Base-by-base conservation (phyloP, 2,888 invertebrate species). In the Dryobota labecula region DNA sequence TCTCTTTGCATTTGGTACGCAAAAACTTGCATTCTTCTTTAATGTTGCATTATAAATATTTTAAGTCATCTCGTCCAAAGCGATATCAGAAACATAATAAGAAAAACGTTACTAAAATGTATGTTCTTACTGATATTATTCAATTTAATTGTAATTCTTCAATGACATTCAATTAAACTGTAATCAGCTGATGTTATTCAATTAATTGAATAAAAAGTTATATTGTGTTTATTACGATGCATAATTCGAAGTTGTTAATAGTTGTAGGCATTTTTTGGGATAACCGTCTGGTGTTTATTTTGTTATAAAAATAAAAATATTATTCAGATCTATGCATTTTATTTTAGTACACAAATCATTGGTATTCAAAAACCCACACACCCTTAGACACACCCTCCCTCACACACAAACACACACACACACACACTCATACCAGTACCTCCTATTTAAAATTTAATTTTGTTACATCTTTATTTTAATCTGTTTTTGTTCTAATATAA, bases 261-360 rank as follows among this genome's bases (percentile, higher is more conserved):
- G 71, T 69, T 83, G 80, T 88, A 86, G 77, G 68, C 64, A 83
- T 77, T 84, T 61, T 73, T 84, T 87, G 83, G 86, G 84, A 84
- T 82, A 77, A 84, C 83, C 73, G 70, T 76, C 65, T 77, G 81
- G 87, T 86, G 82, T 85, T 87, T 88, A 85, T 86, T 84, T 88
- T 88, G 85, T 86, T 85, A 78, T 77, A 80, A 76, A 82, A 84
- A 86, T 82, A 76, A 83, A 83, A 86, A 82, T 84, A 73, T 80
- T 81, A 84, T 86, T 82, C 51, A 56, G 62, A 73, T 63, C 53
- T 66, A 2, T 62, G 60, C 2, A 2, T 71, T 73, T 74, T 69
- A 73, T 73, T 75, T 36, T n/a, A n/a, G n/a, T n/a, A n/a, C n/a
- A n/a, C n/a, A n/a, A n/a, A n/a, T n/a, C n/a, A n/a, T n/a, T n/a